Percentiles rank a stretch among this genome's conserved stretches.
phyloP scores from a whole-genome alignment of 2,888 invertebrate species.

The Lepidocyrtoides sp. region DNA sequence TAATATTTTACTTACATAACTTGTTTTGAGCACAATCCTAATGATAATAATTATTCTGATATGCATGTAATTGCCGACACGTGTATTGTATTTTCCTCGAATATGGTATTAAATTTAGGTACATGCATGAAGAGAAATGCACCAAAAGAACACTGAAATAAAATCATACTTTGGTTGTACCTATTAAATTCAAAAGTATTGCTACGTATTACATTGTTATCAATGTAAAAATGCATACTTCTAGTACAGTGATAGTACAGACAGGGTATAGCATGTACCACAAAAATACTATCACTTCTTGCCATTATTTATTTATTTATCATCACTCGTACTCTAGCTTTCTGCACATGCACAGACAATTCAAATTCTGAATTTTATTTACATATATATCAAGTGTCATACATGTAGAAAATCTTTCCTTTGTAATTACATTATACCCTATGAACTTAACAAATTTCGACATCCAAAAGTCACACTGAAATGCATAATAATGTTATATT shows the following conservation, averaged over 20 bases:
- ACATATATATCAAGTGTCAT: slow-evolving; percentile 25
- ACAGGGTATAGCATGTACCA: too few species aligned
- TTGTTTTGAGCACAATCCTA: slow-evolving; percentile 16
- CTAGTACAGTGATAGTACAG: too few species aligned
- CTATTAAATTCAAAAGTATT: too few species aligned
- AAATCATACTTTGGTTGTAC: too few species aligned
- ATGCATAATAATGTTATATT: background rate
- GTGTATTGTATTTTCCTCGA: too few species aligned
- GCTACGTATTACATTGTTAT: too few species aligned
- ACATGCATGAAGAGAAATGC: background rate
- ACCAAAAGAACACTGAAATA: too few species aligned
- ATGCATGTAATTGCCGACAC: too few species aligned
- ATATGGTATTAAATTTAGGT: background rate
- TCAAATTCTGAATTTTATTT: background rate
- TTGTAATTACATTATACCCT: slow-evolving; percentile 52
- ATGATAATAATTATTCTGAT: background rate
- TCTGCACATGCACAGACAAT: slow-evolving; percentile 10
- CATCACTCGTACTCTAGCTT: background rate
- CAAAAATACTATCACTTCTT: too few species aligned
- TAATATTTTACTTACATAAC: slow-evolving; percentile 31
- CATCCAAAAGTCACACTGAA: background rate
- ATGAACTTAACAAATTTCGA: slow-evolving; percentile 6
- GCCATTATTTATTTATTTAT: too few species aligned
- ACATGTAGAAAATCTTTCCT: slow-evolving; percentile 10
- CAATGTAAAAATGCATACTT: too few species aligned